Evolutionary conservation across 1,140 invertebrate species (phyloP).

Genomic region (Calephelis nemesis): DNA sequence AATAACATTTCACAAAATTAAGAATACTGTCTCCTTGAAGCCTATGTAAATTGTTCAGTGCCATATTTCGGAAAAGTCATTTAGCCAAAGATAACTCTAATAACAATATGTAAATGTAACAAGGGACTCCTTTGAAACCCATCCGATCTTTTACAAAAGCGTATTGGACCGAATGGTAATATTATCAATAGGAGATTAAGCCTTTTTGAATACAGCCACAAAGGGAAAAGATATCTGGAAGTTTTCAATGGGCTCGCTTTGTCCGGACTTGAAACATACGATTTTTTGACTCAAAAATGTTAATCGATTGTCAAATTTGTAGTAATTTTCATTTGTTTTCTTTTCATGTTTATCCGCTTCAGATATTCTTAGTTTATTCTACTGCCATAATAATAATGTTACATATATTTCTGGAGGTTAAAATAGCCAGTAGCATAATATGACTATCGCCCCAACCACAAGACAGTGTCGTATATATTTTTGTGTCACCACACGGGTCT

Average conservation of each 20-base stretch:
- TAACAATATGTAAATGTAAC: constrained; percentile 16
- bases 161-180: constrained; percentile 21
- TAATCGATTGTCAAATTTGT: not conserved
- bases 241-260: constrained; percentile 8
- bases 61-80: constrained; percentile 11
- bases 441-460: too few relatives aligned
- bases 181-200: constrained; percentile 27
- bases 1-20: not conserved
- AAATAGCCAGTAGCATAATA: too few relatives aligned
- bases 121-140: constrained; percentile 4
- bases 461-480: too few relatives aligned
- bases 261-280: not conserved
- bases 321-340: not conserved
- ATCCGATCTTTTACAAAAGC: constrained; percentile 19
- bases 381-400: too few relatives aligned
- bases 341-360: not conserved
- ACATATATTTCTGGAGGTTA: too few relatives aligned
- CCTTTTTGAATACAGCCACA: constrained; percentile 29
- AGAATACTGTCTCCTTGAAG: not conserved
- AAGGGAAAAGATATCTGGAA: constrained; percentile 8
- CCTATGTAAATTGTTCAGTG: not conserved
- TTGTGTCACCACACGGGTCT: too few relatives aligned
- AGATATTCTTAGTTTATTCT: too few relatives aligned
- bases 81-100: constrained; percentile 15
- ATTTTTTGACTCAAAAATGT: not conserved